phyloP scores from a whole-genome alignment of 2,797 vertebrate genomes.

The Peromyscus nudipes region DNA sequence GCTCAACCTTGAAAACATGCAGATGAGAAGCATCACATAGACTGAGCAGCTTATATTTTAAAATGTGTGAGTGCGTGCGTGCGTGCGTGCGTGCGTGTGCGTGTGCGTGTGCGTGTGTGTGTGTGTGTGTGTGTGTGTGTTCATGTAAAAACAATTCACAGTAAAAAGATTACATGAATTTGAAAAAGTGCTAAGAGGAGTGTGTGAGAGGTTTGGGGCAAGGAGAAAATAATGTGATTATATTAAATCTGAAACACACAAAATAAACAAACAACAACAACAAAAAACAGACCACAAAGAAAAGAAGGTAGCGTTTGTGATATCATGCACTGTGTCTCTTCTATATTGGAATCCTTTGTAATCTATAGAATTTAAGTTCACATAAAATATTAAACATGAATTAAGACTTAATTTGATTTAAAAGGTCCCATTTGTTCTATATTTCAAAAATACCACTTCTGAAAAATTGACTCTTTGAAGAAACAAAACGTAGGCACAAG shows the following conservation, averaged over 20 bases:
- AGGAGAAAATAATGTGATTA: not conserved
- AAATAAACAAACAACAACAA: not conserved
- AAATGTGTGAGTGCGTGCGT: not conserved
- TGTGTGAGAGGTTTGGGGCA: not conserved
- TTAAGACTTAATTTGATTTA: not conserved
- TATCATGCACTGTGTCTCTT: not conserved
- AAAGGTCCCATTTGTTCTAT: not conserved
- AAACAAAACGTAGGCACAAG: not conserved
- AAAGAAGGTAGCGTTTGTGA: not conserved
- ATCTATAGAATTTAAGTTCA: not conserved
- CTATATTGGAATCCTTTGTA: not conserved
- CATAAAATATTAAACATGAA: slow-evolving; percentile 11
- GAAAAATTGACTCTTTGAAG: not conserved
- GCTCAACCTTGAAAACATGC: not conserved
- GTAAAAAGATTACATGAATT: not conserved
- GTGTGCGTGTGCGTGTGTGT: not conserved
- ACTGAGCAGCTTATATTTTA: not conserved
- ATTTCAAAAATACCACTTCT: not conserved
- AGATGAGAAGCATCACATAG: not conserved
- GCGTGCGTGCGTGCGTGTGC: not conserved
- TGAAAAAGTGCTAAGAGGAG: not conserved
- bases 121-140: not conserved
- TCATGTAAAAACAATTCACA: not conserved
- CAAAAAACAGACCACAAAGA: not conserved
- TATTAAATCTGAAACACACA: not conserved